Evolutionary conservation across 1,140 invertebrate genomes (phyloP), one percentile per base, ranked within the genome.

Genomic region (Fopius arisanus): DNA sequence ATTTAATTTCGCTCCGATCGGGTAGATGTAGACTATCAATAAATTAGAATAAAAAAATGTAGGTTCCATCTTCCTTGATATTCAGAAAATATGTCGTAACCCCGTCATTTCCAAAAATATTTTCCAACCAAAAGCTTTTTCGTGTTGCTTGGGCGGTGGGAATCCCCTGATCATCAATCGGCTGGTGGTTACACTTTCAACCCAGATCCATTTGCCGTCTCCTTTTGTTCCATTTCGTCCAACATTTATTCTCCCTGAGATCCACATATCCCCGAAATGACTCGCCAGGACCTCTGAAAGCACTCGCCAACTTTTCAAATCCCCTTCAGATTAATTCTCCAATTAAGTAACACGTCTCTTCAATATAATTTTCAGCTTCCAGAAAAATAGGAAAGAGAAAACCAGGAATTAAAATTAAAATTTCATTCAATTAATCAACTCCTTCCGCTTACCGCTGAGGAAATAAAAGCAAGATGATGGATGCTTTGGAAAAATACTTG

Each of bases 381-480:
- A 12, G 10, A n/a, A 1, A n/a, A 2, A 19, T 12, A 26, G 23
- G 23, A 10, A 26, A 4, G 23, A 1, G 5, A 23, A 23, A 59
- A 59, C 54, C 19, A 28, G 23, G 54, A 19, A 59, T 59, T 21
- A 26, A 59, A 59, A 59, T 59, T 59, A 59, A 59, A 59, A 59
- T 59, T 59, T 28, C 54, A 59, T 59, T 59, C 54, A 59, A 59
- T 59, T 59, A 59, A 59, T 59, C 54, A 59, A 59, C 54, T 59
- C 23, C 23, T 59, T 59, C 54, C 54, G 54, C 43, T 51, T 5
- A 19, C 54, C 54, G 23, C 14, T 6, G 21, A 28, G 23, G 54
- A 26, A 59, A 28, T 23, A 59, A 59, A 59, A 59, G 21, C 54
- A 4, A 7, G 14, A 65, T 65, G 29, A 65, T 48, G 16, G 28